Conservation (phyloP, 2,797 vertebrate genomes). For the Malacoraja senta region DNA sequence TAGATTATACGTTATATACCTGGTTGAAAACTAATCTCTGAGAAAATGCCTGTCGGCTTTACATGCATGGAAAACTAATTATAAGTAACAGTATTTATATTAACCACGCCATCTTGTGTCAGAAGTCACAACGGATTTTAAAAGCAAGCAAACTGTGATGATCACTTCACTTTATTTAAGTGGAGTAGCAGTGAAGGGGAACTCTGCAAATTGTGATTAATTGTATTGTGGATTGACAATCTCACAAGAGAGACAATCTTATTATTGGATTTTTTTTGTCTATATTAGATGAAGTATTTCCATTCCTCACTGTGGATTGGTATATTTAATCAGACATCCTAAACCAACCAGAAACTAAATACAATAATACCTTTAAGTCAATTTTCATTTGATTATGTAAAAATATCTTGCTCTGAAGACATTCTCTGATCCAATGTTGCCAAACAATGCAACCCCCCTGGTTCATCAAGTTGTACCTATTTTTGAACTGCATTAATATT, state of each 20-base stretch:
- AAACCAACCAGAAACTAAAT: not conserved
- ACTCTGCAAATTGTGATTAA: not conserved
- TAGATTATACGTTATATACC: not conserved
- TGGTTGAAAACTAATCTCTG: not conserved
- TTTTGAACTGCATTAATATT: not conserved
- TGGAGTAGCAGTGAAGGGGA: not conserved
- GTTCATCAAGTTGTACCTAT: not conserved
- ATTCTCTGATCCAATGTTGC: not conserved
- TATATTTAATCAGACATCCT: not conserved
- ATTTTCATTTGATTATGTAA: not conserved
- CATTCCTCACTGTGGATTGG: not conserved
- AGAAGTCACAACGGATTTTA: not conserved
- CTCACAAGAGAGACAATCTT: not conserved
- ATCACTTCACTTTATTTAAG: constrained; percentile 18
- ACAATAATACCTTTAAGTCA: not conserved
- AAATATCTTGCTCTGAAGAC: not conserved
- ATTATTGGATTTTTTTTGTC: not conserved
- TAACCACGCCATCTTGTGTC: not conserved
- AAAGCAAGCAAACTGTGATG: not conserved
- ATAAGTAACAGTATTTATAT: not conserved
- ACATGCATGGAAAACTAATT: not conserved
- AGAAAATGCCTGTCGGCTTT: not conserved
- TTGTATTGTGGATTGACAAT: not conserved
- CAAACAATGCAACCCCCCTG: not conserved
- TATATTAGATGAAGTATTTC: not conserved